These are phyloP conservation scores for Falco punctatus DNA, from an alignment of 2,113 vertebrate genomes.

Conservation along the genomic window DNA sequence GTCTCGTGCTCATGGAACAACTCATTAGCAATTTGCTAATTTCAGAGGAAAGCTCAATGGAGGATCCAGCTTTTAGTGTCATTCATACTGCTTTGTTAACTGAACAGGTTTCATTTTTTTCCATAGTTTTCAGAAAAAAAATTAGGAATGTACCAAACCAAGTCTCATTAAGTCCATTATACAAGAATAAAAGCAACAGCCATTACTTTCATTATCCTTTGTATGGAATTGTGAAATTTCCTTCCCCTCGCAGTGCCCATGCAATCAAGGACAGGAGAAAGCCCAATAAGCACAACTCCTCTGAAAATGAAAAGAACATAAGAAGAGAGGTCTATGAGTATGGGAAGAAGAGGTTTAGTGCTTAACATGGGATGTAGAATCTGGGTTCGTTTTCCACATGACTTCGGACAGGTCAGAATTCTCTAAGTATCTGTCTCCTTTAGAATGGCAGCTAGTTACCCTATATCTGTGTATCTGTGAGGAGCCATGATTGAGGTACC, in stretches of 20 bases:
- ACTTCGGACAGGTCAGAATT: not conserved
- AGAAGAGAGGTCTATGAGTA: not conserved
- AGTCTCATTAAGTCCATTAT: not conserved
- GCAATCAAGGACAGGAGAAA: not conserved
- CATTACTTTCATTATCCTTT: not conserved
- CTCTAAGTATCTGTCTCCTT: not conserved
- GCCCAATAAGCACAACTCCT: not conserved
- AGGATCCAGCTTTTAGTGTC: not conserved
- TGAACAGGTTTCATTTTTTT: fast-evolving
- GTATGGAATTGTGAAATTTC: not conserved
- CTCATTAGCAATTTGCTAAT: not conserved
- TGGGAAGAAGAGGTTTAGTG: not conserved
- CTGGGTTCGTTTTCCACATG: not conserved
- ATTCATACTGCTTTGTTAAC: not conserved
- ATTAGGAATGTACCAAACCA: not conserved
- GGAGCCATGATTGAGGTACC: not conserved
- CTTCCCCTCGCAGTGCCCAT: not conserved
- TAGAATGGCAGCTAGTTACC: not conserved
- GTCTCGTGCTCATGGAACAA: not conserved
- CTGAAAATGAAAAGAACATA: not conserved
- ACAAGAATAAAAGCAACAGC: not conserved
- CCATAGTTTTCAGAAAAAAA: not conserved
- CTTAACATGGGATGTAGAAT: not conserved
- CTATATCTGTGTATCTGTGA: not conserved
- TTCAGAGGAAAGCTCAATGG: not conserved